These are phyloP conservation scores for Idaea biselata DNA, from an alignment of 2,888 invertebrate genomes.

Conservation along the genomic window DNA sequence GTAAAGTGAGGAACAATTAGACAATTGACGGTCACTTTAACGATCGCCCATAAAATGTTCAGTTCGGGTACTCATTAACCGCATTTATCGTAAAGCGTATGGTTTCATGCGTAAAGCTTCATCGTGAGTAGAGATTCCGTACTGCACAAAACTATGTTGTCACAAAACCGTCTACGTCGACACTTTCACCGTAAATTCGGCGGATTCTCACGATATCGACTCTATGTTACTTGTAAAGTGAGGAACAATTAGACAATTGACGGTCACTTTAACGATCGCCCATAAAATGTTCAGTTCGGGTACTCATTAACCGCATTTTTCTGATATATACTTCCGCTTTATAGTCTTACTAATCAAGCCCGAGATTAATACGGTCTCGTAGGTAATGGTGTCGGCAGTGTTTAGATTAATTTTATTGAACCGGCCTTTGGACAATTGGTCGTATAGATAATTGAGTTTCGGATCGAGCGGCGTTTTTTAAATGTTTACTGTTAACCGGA, in stretches of 20 bases:
- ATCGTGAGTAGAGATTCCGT: not conserved
- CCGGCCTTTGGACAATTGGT: slow-evolving; percentile 71
- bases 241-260: slow-evolving; percentile 80
- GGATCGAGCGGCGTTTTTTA: slow-evolving; percentile 56
- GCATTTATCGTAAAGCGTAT: no score
- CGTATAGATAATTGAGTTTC: slow-evolving; percentile 78
- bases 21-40: no score
- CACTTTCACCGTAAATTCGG: slow-evolving; percentile 71
- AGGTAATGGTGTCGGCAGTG: slow-evolving; percentile 72
- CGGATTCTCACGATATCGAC: slow-evolving; percentile 67
- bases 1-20: no score
- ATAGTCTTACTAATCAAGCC: slow-evolving; percentile 80
- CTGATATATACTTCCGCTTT: slow-evolving; percentile 76
- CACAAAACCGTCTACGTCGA: slow-evolving; percentile 59
- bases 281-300: slow-evolving; percentile 75
- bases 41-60: no score
- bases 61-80: no score
- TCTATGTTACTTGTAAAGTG: slow-evolving; percentile 59
- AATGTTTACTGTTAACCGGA: slow-evolving; percentile 57
- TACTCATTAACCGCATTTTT: slow-evolving; percentile 80
- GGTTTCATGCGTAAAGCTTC: no score
- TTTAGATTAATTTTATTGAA: slow-evolving; percentile 76
- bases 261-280: slow-evolving; percentile 76
- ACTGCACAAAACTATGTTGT: not conserved
- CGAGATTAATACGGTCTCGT: slow-evolving; percentile 74